Evolutionary conservation across 2,888 invertebrate species (phyloP), one percentile per base, ranked within the genome.

Genomic region (Cyclophora punctaria): DNA sequence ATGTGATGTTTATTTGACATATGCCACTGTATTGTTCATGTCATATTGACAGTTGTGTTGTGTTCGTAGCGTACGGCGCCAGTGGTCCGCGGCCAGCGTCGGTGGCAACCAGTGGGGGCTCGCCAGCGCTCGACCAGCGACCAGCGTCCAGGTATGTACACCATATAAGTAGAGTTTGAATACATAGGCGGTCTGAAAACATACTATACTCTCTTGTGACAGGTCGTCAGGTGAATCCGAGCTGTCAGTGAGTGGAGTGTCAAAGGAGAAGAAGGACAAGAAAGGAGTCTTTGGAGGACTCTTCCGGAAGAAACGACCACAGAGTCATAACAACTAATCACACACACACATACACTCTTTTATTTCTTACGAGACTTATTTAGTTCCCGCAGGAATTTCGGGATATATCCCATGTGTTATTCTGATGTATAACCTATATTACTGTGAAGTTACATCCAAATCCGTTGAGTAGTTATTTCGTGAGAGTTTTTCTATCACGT

Each of bases 201-300:
- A 1, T 20, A 20, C 20, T 20, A 20, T 20, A 20, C 20, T 20
- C 20, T 20, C 20, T 20, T 2, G 20, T 20, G 20, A 7, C 60
- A 89, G 87, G 57, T 89, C 83, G 0, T 88, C 83, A 0, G 89
- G 89, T 0, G 89, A 89, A 54, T 89, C 89, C 0, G 89, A 89
- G 58, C 62, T 89, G 5, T 89, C 89, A 0, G 81, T 87, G 33
- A 82, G 83, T 48, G 79, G 86, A 3, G 81, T 83, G 41, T 73
- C 83, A 3, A 86, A 83, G 52, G 90, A 90, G 49, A 89, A 90
- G 64, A 90, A 90, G 50, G 91, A 91, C 71, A 90, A 90, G 73
- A 91, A 91, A 40, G 90, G 91, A 3, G 87, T 91, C 37, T 90
- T 91, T 64, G 90, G 90, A 54, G 90, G 90, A 35, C 81, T 91